These are phyloP conservation scores for Pseudomugil tenellus DNA, from an alignment of 2,797 vertebrate species.

Conservation along the genomic window DNA sequence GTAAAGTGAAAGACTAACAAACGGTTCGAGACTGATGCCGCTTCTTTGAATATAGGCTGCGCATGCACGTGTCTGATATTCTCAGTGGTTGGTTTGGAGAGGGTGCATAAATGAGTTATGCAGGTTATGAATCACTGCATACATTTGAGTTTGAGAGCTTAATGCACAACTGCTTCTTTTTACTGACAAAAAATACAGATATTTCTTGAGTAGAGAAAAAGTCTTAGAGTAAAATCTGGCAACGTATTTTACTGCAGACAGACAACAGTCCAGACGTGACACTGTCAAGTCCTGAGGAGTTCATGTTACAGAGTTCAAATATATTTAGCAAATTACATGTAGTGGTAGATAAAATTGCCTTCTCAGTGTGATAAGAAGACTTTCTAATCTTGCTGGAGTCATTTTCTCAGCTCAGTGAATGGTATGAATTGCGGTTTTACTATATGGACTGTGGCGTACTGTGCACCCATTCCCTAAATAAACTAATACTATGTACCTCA, in stretches of 20 bases:
- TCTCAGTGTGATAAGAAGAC: neutral
- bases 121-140: neutral
- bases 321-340: neutral
- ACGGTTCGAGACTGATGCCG: slow-evolving; percentile 45
- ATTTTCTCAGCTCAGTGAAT: neutral
- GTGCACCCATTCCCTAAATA: no score
- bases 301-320: neutral
- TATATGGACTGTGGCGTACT: no score
- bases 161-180: neutral
- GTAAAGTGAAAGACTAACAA: slow-evolving; percentile 50
- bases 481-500: neutral
- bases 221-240: neutral
- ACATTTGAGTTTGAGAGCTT: slow-evolving; percentile 2
- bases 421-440: no score
- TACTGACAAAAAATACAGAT: no score
- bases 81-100: slow-evolving; percentile 16
- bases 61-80: slow-evolving; percentile 5
- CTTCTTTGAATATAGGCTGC: slow-evolving; percentile 39
- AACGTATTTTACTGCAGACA: neutral
- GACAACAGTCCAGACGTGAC: neutral
- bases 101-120: neutral
- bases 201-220: no score
- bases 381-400: neutral
- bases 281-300: neutral
- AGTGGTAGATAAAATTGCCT: neutral